These are phyloP conservation scores for Halcyon badia DNA, from an alignment of 2,797 vertebrate genomes.

Conservation along the genomic window DNA sequence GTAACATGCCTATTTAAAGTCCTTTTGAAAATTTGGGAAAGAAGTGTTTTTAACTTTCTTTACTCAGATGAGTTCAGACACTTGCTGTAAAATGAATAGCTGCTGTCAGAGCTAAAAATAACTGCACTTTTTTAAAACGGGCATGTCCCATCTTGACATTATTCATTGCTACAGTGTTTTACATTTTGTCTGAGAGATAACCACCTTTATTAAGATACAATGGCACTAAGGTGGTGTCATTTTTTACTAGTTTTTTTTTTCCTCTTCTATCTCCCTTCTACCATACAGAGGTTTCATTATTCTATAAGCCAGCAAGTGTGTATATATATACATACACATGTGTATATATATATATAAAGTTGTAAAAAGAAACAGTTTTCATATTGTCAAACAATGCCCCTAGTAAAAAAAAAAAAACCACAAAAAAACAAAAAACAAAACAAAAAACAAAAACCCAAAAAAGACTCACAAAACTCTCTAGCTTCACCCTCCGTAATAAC, in stretches of 20 bases:
- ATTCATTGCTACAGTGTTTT: neutral
- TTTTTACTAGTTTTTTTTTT: neutral
- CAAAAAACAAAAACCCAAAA: too few species aligned
- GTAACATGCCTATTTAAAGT: neutral
- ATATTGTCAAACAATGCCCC: neutral
- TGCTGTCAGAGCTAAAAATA: conserved; percentile 39
- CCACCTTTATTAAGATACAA: neutral
- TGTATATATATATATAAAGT: neutral
- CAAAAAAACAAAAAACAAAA: neutral
- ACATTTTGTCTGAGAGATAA: conserved; percentile 20
- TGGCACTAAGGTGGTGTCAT: neutral
- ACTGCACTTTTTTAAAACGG: neutral
- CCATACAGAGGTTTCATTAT: neutral
- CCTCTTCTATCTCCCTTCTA: neutral
- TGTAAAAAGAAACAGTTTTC: neutral
- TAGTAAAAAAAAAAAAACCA: neutral
- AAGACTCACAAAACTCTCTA: neutral
- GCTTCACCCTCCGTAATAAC: rapidly evolving
- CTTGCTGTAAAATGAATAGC: conserved; percentile 12
- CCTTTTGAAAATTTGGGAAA: neutral
- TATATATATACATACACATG: rapidly evolving
- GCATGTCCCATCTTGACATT: neutral
- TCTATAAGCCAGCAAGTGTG: neutral
- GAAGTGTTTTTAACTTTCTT: neutral
- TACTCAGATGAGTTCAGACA: neutral